phyloP scores from a whole-genome alignment of 2,113 vertebrate genomes.

The Callocephalon fimbriatum region DNA sequence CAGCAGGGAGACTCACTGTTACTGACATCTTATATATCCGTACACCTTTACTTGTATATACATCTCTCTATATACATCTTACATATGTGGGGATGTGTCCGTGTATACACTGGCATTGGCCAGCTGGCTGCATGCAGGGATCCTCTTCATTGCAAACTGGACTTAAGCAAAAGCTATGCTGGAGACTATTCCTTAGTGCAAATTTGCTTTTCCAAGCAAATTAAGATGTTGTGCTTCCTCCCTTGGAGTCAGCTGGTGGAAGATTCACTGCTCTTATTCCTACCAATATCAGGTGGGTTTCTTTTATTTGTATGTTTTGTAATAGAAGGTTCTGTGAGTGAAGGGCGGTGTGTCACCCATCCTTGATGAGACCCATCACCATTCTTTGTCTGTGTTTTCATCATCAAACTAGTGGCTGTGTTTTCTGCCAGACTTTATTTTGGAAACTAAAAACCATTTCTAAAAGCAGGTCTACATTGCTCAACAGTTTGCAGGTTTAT shows the following conservation, averaged over 20 bases:
- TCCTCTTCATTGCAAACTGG: not conserved
- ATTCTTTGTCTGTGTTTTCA: not conserved
- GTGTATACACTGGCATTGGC: not conserved
- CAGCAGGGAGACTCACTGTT: not conserved
- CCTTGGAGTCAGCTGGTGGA: not conserved
- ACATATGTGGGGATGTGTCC: accelerated
- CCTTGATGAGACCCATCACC: not conserved
- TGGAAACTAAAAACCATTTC: not conserved
- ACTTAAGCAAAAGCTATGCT: not conserved
- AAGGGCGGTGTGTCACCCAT: not conserved
- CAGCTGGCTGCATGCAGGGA: not conserved
- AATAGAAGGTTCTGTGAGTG: not conserved
- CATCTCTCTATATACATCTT: not conserved
- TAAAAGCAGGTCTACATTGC: not conserved
- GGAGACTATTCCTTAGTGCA: not conserved
- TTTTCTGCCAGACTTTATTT: not conserved
- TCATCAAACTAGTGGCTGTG: not conserved
- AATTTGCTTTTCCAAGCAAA: not conserved
- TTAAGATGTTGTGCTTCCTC: not conserved
- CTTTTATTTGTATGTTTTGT: not conserved
- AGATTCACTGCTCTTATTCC: not conserved
- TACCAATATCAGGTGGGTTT: accelerated
- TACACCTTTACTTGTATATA: not conserved
- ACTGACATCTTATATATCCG: not conserved
- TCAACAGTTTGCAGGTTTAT: not conserved